A percentile compares a stretch with the other conserved stretches of the same genome.
These are phyloP conservation scores for Chionodraco myersi DNA, from an alignment of 2,113 vertebrate species.

Conservation along the genomic window DNA sequence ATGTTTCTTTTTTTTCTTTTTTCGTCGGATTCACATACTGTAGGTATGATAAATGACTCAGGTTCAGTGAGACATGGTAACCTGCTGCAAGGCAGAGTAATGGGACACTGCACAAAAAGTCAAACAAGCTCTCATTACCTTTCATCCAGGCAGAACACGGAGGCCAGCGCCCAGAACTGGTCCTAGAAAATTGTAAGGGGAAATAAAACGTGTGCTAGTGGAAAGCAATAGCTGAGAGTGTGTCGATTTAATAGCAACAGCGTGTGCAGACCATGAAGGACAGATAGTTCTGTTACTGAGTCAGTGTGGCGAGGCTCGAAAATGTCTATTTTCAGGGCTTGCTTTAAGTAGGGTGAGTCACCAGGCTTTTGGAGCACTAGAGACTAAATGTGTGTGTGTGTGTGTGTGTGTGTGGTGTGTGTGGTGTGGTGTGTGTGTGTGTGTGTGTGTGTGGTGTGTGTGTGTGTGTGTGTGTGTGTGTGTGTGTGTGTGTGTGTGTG, in stretches of 20 bases:
- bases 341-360: constrained; percentile 81
- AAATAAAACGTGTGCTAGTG: constrained; percentile 54
- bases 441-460: constrained; percentile 47
- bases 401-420: constrained; percentile 18
- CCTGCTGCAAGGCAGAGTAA: constrained; percentile 61
- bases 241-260: constrained; percentile 69
- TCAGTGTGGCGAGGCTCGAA: constrained; percentile 76
- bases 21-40: constrained; percentile 26
- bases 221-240: constrained; percentile 61
- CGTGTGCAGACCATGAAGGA: constrained; percentile 66
- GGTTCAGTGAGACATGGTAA: constrained; percentile 54
- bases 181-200: constrained; percentile 63
- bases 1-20: neutral
- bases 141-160: constrained; percentile 69
- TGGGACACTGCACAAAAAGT: constrained; percentile 65
- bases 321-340: constrained; percentile 81
- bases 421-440: too few relatives aligned
- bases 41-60: constrained; percentile 63
- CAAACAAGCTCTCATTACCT: constrained; percentile 76
- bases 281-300: constrained; percentile 76
- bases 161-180: constrained; percentile 62
- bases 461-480: constrained; percentile 6
- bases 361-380: constrained; percentile 71
- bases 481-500: constrained; percentile 55
- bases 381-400: constrained; percentile 59